A percentile compares a stretch with the other conserved stretches of the same genome.
Evolutionary conservation across 2,888 invertebrate species (phyloP).

Genomic region (Drosophila recens): DNA sequence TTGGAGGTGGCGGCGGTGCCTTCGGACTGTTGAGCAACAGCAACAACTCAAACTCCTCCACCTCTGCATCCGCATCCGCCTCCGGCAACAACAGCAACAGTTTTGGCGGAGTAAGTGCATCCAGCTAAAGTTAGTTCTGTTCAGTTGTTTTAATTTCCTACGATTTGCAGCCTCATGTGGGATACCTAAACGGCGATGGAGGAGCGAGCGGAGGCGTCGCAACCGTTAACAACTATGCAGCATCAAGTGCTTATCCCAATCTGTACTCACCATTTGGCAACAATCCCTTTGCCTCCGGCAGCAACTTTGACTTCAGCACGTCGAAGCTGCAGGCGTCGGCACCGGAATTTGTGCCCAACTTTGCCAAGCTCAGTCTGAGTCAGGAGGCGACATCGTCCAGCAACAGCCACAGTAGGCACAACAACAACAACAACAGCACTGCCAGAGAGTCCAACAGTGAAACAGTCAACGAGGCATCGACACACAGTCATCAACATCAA

Average conservation of each 20-base stretch:
- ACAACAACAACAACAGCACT: conserved; percentile 64
- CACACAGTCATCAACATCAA: conserved; percentile 4
- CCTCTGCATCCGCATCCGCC: conserved; percentile 5
- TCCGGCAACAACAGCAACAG: conserved; percentile 23
- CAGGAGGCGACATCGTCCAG: conserved; percentile 12
- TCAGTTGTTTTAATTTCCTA: neutral
- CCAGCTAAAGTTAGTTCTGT: too few species aligned
- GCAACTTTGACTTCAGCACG: conserved; percentile 72
- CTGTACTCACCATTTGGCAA: conserved; percentile 66
- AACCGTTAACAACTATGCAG: conserved; percentile 16
- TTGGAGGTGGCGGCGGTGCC: conserved; percentile 54
- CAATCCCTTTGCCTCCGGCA: conserved; percentile 71
- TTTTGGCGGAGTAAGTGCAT: conserved; percentile 27
- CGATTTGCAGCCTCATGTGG: conserved; percentile 26
- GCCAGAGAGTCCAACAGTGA: conserved; percentile 53
- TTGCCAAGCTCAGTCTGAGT: conserved; percentile 74
- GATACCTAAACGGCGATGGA: conserved; percentile 51
- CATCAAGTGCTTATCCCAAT: conserved; percentile 25
- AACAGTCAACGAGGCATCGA: conserved; percentile 9
- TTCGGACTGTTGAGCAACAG: conserved; percentile 40
- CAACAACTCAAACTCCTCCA: conserved; percentile 14
- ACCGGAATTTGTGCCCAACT: conserved; percentile 84
- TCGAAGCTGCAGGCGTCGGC: conserved; percentile 83
- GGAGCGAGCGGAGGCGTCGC: conserved; percentile 13
- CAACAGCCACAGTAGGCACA: conserved; percentile 55